Conservation (phyloP, 1,140 invertebrate genomes). For the Trichonephila inaurata region DNA sequence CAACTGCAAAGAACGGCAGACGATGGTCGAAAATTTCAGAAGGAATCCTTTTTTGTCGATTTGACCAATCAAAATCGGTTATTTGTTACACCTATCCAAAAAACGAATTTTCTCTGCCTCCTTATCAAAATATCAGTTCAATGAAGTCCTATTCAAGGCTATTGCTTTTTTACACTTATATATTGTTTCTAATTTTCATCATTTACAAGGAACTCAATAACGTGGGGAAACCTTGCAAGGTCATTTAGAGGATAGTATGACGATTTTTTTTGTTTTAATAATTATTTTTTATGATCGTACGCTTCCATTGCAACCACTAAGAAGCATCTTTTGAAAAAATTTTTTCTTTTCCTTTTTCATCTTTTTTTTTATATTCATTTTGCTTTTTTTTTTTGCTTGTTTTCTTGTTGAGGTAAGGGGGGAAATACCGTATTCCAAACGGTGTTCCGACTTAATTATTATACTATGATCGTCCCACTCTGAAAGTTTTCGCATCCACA, state of each 20-base stretch:
- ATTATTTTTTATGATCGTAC: neutral
- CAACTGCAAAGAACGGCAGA: neutral
- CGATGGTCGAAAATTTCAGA: neutral
- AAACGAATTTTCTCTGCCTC: neutral
- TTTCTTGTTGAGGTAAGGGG: neutral
- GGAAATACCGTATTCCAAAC: constrained; percentile 26
- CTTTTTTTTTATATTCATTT: neutral
- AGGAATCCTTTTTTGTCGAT: neutral
- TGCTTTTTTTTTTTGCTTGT: neutral
- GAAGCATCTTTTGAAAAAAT: neutral
- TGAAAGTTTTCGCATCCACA: neutral
- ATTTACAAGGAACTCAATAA: neutral
- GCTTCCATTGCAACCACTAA: neutral
- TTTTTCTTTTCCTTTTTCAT: neutral
- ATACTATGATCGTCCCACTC: constrained; percentile 45
- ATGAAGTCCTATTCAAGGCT: neutral
- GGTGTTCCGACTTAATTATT: constrained; percentile 50
- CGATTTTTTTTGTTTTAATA: neutral
- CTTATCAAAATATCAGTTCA: neutral
- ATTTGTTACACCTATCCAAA: neutral
- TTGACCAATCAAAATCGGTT: neutral
- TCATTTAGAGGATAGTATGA: neutral
- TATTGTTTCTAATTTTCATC: neutral
- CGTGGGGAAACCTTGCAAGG: neutral
- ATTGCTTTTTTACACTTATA: neutral